Percentiles rank a stretch among this genome's conserved stretches.
These are phyloP conservation scores for Ophion costatus DNA, from an alignment of 2,888 invertebrate species.

Conservation along the genomic window DNA sequence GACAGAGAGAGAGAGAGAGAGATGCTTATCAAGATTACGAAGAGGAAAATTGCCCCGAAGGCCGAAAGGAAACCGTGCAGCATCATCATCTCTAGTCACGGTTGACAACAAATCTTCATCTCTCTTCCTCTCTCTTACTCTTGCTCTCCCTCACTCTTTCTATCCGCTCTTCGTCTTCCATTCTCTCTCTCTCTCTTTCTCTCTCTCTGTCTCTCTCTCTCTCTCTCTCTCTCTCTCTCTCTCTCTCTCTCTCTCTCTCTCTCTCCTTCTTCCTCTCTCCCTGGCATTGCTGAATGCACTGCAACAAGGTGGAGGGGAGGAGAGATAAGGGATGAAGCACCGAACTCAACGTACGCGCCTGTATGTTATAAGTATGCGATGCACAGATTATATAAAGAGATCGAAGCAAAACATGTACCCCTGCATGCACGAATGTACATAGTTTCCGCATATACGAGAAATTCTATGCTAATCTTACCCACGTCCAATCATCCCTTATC, in stretches of 20 bases:
- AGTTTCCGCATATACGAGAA: slow-evolving; percentile 7
- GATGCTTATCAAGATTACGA: slow-evolving; percentile 49
- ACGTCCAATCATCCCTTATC: neutral
- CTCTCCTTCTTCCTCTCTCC: neutral
- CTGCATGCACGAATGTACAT: slow-evolving; percentile 2
- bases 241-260: neutral
- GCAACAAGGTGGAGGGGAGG: slow-evolving; percentile 56
- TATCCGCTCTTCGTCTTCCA: neutral
- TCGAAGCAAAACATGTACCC: slow-evolving; percentile 38
- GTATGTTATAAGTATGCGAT: slow-evolving; percentile 39
- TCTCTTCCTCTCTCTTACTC: slow-evolving; percentile 10
- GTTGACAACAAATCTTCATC: slow-evolving; percentile 70
- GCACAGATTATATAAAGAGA: slow-evolving; percentile 49
- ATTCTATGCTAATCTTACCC: slow-evolving; percentile 3
- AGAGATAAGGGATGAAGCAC: slow-evolving; percentile 57
- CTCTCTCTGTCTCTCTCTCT: slow-evolving; percentile 11
- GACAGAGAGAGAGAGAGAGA: neutral
- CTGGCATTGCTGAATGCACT: slow-evolving; percentile 37
- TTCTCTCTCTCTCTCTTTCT: slow-evolving; percentile 4
- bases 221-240: slow-evolving; percentile 5
- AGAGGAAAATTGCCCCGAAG: slow-evolving; percentile 62
- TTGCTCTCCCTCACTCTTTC: slow-evolving; percentile 2
- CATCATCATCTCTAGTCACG: slow-evolving; percentile 57
- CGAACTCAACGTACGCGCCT: slow-evolving; percentile 38
- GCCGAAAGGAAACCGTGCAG: slow-evolving; percentile 56